phyloP scores from a whole-genome alignment of 2,888 invertebrate species.

The Catocala nupta region DNA sequence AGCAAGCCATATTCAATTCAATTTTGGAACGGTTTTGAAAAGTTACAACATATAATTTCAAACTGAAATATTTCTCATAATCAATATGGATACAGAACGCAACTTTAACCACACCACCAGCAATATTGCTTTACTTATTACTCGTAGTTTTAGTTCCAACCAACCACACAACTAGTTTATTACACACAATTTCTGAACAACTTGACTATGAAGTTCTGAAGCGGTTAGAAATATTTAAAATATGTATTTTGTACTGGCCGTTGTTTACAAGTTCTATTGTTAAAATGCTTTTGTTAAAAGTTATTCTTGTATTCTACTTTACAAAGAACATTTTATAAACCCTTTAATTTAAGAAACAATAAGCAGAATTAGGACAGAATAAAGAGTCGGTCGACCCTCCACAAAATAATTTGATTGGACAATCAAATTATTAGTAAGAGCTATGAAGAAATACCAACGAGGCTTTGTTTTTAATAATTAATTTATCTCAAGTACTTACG shows the following conservation, averaged over 20 bases:
- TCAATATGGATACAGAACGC: constrained; percentile 1
- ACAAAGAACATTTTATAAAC: constrained; percentile 41
- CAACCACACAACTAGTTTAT: constrained; percentile 27
- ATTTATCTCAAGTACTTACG: constrained; percentile 89
- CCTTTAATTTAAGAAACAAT: constrained; percentile 43
- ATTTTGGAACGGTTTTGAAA: not conserved
- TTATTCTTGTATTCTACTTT: constrained; percentile 35
- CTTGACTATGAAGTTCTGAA: constrained; percentile 19
- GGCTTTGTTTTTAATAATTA: constrained; percentile 57
- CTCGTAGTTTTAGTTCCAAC: constrained; percentile 20
- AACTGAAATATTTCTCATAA: not conserved
- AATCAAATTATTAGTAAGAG: constrained; percentile 56
- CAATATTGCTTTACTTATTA: constrained; percentile 16
- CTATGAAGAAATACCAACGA: constrained; percentile 54
- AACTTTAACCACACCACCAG: constrained; percentile 9
- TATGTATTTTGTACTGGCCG: constrained; percentile 27
- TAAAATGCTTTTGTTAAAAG: constrained; percentile 33
- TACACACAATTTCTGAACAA: constrained; percentile 26
- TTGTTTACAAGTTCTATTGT: constrained; percentile 21
- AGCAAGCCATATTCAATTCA: too few relatives aligned
- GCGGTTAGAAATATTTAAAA: constrained; percentile 28
- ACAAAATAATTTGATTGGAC: constrained; percentile 51
- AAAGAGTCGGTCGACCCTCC: constrained; percentile 39
- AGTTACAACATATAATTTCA: not conserved
- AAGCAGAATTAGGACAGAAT: constrained; percentile 47